Base-by-base conservation (phyloP, 2,888 invertebrate genomes). In the Drosophila prolongata region DNA sequence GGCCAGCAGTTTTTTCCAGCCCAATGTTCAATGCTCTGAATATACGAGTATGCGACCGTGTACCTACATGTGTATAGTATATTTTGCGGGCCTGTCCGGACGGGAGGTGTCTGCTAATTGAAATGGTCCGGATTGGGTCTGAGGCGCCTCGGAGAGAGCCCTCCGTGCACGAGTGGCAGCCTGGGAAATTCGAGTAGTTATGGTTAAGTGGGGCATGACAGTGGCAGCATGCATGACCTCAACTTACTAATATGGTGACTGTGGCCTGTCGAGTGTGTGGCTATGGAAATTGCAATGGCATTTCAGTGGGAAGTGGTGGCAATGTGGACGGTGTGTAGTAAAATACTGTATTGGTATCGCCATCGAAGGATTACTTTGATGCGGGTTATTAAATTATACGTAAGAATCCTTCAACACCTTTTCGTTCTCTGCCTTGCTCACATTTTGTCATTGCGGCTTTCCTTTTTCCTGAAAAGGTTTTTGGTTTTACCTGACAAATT, bases 61-160 rank as follows among this genome's bases (percentile, higher is more conserved):
- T 64, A 62, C 60, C 58, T 42, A 40, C 42, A 60, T 64, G 37
- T 43, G 38, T 46, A 50, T 35, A 37, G 55, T 46, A 73, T 34
- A 40, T 50, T 38, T 40, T 40, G 50, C 16, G 30, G 37, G 42
- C 50, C 38, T 24, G 42, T 52, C 47, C 67, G 50, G 50, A 60
- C 54, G 50, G 62, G 68, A 71, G 83, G 87, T 82, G 77, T 75
- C 53, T 77, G 80, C 80, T 83, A 89, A 83, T 88, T 83, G 83
- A 83, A 83, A 83, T 76, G 66, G 49, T 61, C 61, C 53, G 56
- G 71, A 62, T 44, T 24, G 58, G 59, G 42, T 40, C 56, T 27
- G 50, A 30, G 47, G 59, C 24, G 55, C 24, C 53, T 43, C 37
- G 40, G 16, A 34, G 16, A 34, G 46, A 34, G 34, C 13, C 1